phyloP scores from a whole-genome alignment of 2,113 vertebrate species.

The Meriones unguiculatus region DNA sequence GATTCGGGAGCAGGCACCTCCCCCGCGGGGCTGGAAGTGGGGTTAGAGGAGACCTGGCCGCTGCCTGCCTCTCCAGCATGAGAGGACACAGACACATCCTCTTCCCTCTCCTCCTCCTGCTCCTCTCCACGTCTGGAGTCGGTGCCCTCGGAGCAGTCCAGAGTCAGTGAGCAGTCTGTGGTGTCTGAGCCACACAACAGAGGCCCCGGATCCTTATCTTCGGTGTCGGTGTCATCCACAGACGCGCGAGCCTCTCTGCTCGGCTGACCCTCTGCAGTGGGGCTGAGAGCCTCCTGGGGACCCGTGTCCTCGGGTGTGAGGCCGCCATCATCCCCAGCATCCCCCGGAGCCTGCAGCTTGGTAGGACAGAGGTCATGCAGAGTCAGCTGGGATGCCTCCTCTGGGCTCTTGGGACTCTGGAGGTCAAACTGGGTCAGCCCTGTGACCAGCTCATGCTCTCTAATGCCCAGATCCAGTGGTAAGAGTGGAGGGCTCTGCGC shows the following conservation, averaged over 20 bases:
- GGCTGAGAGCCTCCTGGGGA: slow-evolving; percentile 73
- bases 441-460: slow-evolving; percentile 91
- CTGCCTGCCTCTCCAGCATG: slow-evolving; percentile 43
- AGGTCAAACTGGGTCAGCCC: slow-evolving; percentile 90
- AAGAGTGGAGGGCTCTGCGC: slow-evolving; percentile 79
- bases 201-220: slow-evolving; percentile 85
- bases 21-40: slow-evolving; percentile 79
- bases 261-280: slow-evolving; percentile 80
- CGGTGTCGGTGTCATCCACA: slow-evolving; percentile 86
- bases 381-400: slow-evolving; percentile 82
- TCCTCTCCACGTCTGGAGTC: slow-evolving; percentile 83
- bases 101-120: slow-evolving; percentile 41
- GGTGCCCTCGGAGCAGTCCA: slow-evolving; percentile 92
- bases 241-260: slow-evolving; percentile 87
- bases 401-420: slow-evolving; percentile 86
- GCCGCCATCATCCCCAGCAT: slow-evolving; percentile 70
- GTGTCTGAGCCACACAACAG: slow-evolving; percentile 89
- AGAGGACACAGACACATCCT: slow-evolving; percentile 55
- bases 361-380: slow-evolving; percentile 81
- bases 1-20: slow-evolving; percentile 71
- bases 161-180: slow-evolving; percentile 92
- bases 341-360: slow-evolving; percentile 83
- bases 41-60: slow-evolving; percentile 86
- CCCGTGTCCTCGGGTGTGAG: slow-evolving; percentile 61
- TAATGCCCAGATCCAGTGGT: slow-evolving; percentile 89